phyloP scores from a whole-genome alignment of 2,888 invertebrate genomes.

The Myathropa florea region DNA sequence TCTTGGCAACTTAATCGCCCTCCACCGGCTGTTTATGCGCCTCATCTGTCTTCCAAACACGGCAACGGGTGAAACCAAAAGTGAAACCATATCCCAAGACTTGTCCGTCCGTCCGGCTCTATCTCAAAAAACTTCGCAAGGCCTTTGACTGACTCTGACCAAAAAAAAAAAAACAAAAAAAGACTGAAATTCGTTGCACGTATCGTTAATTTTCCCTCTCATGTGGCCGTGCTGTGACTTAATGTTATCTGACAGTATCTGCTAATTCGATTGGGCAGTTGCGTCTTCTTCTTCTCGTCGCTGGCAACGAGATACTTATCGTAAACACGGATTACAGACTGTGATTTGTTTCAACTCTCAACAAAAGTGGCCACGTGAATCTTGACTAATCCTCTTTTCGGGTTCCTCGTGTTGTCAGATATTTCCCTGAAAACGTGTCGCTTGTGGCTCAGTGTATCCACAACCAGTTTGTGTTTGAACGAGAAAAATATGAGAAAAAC shows the following conservation, averaged over 20 bases:
- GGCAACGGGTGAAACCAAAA: background rate
- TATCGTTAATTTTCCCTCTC: background rate
- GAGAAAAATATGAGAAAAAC: background rate
- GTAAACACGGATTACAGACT: background rate
- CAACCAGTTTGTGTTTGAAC: background rate
- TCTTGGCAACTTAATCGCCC: background rate
- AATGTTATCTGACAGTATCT: constrained; percentile 11
- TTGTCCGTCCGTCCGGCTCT: background rate
- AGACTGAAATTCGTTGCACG: constrained; percentile 22
- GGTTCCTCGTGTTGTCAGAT: background rate
- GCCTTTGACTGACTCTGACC: background rate
- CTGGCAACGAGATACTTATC: background rate
- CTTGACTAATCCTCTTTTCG: background rate
- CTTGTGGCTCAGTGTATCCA: background rate
- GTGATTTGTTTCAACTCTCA: background rate
- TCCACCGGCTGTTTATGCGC: background rate
- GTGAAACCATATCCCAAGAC: background rate
- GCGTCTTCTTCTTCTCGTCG: background rate
- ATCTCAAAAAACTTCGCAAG: too few relatives aligned
- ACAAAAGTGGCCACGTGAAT: background rate
- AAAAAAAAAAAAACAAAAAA: background rate
- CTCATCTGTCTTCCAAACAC: background rate
- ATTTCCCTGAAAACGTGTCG: background rate
- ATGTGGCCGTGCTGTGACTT: constrained; percentile 7
- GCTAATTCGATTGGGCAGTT: constrained; percentile 21